Conservation (phyloP, 2,888 invertebrate genomes). For the Epistrophe grossulariae region DNA sequence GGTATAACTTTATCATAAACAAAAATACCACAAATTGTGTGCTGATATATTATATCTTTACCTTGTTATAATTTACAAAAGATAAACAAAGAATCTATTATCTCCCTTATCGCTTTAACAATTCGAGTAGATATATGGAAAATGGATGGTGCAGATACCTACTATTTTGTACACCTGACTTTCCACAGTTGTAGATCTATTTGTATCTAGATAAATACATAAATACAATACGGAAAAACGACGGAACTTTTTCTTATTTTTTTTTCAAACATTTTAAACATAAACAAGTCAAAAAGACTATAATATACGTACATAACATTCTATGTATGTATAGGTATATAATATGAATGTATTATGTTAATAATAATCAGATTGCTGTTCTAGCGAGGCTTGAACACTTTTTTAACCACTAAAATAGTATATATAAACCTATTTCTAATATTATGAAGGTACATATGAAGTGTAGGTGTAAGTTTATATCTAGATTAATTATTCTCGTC, state of each 20-base stretch:
- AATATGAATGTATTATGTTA: neutral
- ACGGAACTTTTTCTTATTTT: too few species aligned
- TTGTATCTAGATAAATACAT: too few species aligned
- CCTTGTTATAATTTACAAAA: neutral
- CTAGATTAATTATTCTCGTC: conserved; percentile 18
- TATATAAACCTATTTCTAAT: neutral
- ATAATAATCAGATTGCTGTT: neutral
- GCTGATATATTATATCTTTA: too few species aligned
- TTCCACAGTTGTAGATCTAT: conserved; percentile 3
- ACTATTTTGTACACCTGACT: conserved; percentile 44
- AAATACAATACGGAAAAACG: too few species aligned
- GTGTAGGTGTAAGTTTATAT: conserved; percentile 12
- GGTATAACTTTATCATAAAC: neutral
- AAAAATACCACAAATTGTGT: too few species aligned
- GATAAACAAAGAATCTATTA: neutral
- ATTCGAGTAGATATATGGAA: too few species aligned
- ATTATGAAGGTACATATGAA: neutral
- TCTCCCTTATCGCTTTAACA: conserved; percentile 14
- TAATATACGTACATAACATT: too few species aligned
- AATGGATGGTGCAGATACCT: neutral
- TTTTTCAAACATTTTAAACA: too few species aligned
- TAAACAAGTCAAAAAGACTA: too few species aligned
- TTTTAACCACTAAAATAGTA: neutral
- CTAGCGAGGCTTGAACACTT: too few species aligned
- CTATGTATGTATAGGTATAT: too few species aligned